Evolutionary conservation across 2,113 vertebrate species (phyloP).

Genomic region (Trichechus manatus): DNA sequence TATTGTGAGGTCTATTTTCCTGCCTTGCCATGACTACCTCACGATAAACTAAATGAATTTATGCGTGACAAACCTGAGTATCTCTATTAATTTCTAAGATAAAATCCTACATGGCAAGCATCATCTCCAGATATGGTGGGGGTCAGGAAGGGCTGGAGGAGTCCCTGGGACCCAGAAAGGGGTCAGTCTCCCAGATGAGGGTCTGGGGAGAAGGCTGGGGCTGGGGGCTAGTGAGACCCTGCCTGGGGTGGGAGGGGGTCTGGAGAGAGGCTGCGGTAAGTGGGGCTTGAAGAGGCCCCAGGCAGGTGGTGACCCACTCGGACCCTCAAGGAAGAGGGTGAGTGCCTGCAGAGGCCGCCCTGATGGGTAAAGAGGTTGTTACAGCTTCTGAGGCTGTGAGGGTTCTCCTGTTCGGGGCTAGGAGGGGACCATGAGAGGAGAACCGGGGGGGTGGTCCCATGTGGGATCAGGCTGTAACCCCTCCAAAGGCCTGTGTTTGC

Average conservation of each 20-base stretch:
- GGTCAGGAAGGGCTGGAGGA: not conserved
- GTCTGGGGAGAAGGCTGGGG: not conserved
- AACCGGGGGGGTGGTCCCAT: not conserved
- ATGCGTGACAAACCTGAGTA: not conserved
- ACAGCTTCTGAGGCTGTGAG: not conserved
- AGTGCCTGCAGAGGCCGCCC: not conserved
- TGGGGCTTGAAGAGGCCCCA: not conserved
- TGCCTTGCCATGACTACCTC: not conserved
- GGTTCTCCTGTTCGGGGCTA: too few relatives aligned
- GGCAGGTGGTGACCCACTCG: not conserved
- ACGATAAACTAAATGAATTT: not conserved
- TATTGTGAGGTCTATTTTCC: not conserved
- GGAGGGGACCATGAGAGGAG: not conserved
- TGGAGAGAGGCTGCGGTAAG: not conserved
- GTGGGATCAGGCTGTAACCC: too few relatives aligned
- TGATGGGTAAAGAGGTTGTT: rapidly evolving
- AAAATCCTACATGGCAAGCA: not conserved
- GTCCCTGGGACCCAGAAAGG: not conserved
- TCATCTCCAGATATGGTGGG: not conserved
- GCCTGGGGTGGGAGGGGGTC: too few relatives aligned
- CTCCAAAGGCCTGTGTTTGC: not conserved
- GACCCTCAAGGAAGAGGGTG: not conserved
- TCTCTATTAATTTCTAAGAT: not conserved
- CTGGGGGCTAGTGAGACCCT: not conserved
- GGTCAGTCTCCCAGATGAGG: not conserved